These are phyloP conservation scores for Rafetus swinhoei DNA, from an alignment of 2,113 vertebrate species.

Conservation along the genomic window DNA sequence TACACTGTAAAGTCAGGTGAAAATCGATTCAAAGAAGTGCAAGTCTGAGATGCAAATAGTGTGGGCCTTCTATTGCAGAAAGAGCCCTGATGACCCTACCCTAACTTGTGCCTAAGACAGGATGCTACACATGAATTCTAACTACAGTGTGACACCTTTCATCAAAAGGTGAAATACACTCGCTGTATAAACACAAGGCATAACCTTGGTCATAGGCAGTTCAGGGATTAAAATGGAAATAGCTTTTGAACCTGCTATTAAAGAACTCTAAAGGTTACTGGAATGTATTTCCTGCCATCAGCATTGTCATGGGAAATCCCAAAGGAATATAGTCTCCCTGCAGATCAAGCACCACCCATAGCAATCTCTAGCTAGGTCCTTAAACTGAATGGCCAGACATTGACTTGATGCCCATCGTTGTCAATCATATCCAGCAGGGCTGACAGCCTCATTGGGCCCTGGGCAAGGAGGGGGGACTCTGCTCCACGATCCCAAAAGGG, in stretches of 20 bases:
- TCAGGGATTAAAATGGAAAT: not conserved
- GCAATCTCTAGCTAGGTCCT: not conserved
- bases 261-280: not conserved
- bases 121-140: not conserved
- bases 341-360: not conserved
- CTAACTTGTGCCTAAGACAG: not conserved
- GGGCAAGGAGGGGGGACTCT: too few relatives aligned
- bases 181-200: not conserved
- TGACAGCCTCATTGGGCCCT: too few relatives aligned
- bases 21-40: not conserved
- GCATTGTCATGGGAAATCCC: not conserved
- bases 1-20: rapidly evolving
- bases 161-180: not conserved
- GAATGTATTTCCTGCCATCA: not conserved
- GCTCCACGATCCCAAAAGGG: too few relatives aligned
- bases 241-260: not conserved
- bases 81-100: not conserved
- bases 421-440: not conserved
- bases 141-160: too few relatives aligned
- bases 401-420: not conserved
- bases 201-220: not conserved
- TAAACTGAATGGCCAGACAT: not conserved
- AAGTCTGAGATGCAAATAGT: not conserved
- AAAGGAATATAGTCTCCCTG: not conserved
- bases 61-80: rapidly evolving